Evolutionary conservation across 2,113 vertebrate genomes (phyloP), one percentile per base, ranked within the genome.

Genomic region (Pungitius pungitius): DNA sequence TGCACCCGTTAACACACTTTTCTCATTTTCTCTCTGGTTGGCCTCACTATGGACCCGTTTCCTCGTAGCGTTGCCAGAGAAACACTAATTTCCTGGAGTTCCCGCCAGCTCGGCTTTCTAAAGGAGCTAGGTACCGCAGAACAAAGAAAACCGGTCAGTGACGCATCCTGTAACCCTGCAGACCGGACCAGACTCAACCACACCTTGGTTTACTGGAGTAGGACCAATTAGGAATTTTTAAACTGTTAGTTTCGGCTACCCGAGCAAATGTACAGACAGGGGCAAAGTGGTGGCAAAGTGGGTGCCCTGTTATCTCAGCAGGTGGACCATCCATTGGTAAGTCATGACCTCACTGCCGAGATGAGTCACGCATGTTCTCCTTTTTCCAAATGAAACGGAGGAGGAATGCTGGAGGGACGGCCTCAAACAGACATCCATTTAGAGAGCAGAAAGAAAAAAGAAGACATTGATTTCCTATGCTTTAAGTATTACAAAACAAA

Each of bases 21-120:
- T 27, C 40, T 63, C 5, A 39, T 64, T 63, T 40, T 74, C 33
- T 65, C 57, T 62, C 65, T 59, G 63, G 60, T 59, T 79, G 73
- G 78, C 61, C 37, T 79, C 61, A 61, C 64, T 83, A 26, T 75
- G 52, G 64, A 84, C 72, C 76, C 37, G 62, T 85, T 88, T 90
- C 75, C 83, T 83, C 57, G 52, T 60, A n/a, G 42, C 15, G n/a
- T 63, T 62, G 84, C 84, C 71, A 85, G 61, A 81, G 66, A 80
- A 56, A 63, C 80, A 20, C 43, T 68, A 59, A 81, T 84, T 91
- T 92, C 90, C 88, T 88, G 73, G 13, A 75, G 75, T 78, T 85
- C 62, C 70, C 54, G 68, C 78, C 59, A 73, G 80, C 62, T 75
- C 26, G 20, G 63, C 61, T 73, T 77, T 85, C 43, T 52, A 52